Evolutionary conservation across 2,888 invertebrate species (phyloP).

Genomic region (Muschampia plurimacula): DNA sequence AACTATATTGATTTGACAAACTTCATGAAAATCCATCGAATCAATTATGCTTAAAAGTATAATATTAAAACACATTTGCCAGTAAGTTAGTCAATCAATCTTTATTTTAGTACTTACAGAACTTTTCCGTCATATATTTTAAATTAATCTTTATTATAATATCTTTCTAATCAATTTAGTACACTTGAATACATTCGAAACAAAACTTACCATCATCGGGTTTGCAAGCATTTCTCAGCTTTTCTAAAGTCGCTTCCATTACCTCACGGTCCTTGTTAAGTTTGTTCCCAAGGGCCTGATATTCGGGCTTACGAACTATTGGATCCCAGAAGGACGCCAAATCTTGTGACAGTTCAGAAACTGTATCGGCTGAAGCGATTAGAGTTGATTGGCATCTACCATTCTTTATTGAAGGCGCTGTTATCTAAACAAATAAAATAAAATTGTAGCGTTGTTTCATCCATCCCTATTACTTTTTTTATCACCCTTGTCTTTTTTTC

Average conservation of each 20-base stretch:
- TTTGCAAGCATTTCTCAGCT: constrained; percentile 49
- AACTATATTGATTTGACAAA: too few relatives aligned
- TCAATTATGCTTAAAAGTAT: too few relatives aligned
- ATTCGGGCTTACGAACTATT: constrained; percentile 29
- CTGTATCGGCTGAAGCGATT: constrained; percentile 44
- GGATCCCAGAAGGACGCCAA: constrained; percentile 46
- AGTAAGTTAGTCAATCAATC: too few relatives aligned
- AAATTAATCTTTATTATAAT: too few relatives aligned
- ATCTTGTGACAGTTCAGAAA: constrained; percentile 45
- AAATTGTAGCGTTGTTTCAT: background rate
- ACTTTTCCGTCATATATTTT: too few relatives aligned
- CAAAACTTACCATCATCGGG: constrained; percentile 41
- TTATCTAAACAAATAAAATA: constrained; percentile 48
- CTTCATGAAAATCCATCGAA: too few relatives aligned
- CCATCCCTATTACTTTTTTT: too few relatives aligned
- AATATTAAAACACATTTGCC: too few relatives aligned
- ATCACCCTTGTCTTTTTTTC: too few relatives aligned
- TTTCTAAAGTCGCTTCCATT: constrained; percentile 49
- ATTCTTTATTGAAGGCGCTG: constrained; percentile 50
- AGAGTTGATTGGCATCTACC: constrained; percentile 51
- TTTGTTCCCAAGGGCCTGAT: constrained; percentile 22
- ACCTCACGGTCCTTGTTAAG: constrained; percentile 45
- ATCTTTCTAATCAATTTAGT: too few relatives aligned
- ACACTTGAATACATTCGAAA: background rate
- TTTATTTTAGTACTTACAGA: too few relatives aligned